Conservation (phyloP, 1,140 invertebrate species). For the Pantala flavescens region DNA sequence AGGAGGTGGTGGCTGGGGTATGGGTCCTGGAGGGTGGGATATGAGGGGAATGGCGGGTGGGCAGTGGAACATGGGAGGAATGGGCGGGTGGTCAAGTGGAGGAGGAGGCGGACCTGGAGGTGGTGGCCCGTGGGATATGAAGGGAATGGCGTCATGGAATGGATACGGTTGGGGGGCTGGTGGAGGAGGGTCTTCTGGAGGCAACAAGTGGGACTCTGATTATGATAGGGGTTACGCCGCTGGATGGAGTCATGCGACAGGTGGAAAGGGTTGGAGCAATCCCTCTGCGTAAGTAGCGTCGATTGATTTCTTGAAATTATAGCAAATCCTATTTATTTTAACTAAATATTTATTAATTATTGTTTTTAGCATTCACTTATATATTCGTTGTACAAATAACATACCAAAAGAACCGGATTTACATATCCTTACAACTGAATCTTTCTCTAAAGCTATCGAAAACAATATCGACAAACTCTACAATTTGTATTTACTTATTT, state of each 20-base stretch:
- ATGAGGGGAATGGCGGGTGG: neutral
- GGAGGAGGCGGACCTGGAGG: neutral
- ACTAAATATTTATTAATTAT: too few relatives aligned
- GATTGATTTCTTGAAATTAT: too few relatives aligned
- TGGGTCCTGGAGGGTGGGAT: neutral
- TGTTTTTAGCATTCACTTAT: too few relatives aligned
- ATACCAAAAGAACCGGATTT: too few relatives aligned
- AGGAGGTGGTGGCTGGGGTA: neutral
- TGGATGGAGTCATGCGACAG: neutral
- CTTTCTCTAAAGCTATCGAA: too few relatives aligned
- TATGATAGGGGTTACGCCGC: neutral
- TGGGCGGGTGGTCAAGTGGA: neutral
- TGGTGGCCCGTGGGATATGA: neutral
- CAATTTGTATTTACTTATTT: too few relatives aligned
- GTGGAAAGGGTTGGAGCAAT: neutral
- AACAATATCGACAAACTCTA: too few relatives aligned
- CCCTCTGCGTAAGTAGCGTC: neutral
- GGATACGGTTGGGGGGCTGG: neutral
- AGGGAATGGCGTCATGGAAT: neutral
- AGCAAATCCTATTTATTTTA: too few relatives aligned
- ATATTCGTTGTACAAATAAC: too few relatives aligned
- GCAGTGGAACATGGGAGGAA: neutral
- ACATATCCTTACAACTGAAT: too few relatives aligned
- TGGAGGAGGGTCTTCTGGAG: neutral
- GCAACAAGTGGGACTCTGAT: neutral